A percentile compares a stretch with the other conserved stretches of the same genome.
Evolutionary conservation across 1,140 invertebrate genomes (phyloP).

Genomic region (Drosophila ananassae): DNA sequence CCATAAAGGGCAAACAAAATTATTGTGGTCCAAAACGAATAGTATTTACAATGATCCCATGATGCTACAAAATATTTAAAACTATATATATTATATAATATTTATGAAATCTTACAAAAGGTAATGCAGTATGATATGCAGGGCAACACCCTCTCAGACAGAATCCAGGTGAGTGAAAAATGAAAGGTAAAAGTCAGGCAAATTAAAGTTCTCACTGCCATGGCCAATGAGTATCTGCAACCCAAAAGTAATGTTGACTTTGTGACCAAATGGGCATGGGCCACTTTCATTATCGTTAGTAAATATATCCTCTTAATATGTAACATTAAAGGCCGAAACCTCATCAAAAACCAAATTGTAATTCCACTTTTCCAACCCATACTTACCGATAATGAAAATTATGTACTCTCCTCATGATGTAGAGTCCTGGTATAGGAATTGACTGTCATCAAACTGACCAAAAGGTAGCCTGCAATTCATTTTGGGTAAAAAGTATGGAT

Average conservation of each 20-base stretch:
- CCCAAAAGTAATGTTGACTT: neutral
- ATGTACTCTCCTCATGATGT: neutral
- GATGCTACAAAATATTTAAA: neutral
- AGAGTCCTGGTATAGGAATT: neutral
- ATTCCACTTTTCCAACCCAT: neutral
- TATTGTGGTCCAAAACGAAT: neutral
- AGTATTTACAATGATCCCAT: neutral
- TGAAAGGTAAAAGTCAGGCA: neutral
- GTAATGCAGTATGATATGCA: neutral
- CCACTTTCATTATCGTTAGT: neutral
- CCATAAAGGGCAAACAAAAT: neutral
- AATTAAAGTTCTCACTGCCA: neutral
- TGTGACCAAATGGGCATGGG: too few relatives aligned
- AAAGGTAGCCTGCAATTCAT: neutral
- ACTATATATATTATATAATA: neutral
- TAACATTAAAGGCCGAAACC: neutral
- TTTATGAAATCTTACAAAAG: neutral
- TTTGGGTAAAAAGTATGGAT: neutral
- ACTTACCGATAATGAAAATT: neutral
- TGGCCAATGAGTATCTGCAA: neutral
- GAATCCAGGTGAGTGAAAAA: neutral
- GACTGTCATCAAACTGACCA: neutral
- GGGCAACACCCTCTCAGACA: neutral
- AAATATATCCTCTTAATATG: neutral
- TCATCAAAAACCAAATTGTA: too few relatives aligned